Evolutionary conservation across 2,888 invertebrate genomes (phyloP), one percentile per base, ranked within the genome.

Genomic region (Resseliella maxima): DNA sequence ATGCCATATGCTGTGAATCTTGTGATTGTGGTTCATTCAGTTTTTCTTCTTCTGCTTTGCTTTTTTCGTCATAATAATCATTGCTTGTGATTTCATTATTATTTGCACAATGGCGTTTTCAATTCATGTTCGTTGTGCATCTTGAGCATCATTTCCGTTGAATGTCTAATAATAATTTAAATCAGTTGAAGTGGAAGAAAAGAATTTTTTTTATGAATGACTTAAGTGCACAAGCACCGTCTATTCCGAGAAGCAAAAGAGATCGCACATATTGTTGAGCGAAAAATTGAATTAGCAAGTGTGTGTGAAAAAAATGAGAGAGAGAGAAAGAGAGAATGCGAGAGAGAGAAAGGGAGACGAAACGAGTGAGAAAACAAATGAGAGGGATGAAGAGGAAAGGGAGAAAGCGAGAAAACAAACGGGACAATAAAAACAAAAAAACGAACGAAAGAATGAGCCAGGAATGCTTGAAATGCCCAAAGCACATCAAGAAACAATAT

Each of bases 151-250:
- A n/a, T 72, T 18, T 8, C 8, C 46, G 41, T 59, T 27, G 27
- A 24, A 27, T 10, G 31, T 72, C 31, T 35, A 72, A 59, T 27
- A n/a, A 50, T 59, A 72, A 72, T 72, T 72, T 72, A 72, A 72
- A 72, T 72, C 72, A 72, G 27, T 72, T 72, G 72, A 72, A 72
- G 72, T 72, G 72, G 72, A 72, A 72, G 59, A 31, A 35, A 24
- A 59, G 31, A 72, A 72, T 72, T 72, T n/a, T n/a, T n/a, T n/a
- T 72, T 72, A 72, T 72, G 72, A 72, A 72, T 72, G 72, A 35
- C 35, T 72, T 31, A 72, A 72, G 31, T 72, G 15, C 31, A 31
- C 3, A 59, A 59, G 8, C 46, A 15, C 18, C 18, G 46, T 2
- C 15, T 15, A 18, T 18, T 50, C 46, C 46, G n/a, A n/a, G n/a